Conservation (phyloP, 2,888 invertebrate species). For the Seira ritae region DNA sequence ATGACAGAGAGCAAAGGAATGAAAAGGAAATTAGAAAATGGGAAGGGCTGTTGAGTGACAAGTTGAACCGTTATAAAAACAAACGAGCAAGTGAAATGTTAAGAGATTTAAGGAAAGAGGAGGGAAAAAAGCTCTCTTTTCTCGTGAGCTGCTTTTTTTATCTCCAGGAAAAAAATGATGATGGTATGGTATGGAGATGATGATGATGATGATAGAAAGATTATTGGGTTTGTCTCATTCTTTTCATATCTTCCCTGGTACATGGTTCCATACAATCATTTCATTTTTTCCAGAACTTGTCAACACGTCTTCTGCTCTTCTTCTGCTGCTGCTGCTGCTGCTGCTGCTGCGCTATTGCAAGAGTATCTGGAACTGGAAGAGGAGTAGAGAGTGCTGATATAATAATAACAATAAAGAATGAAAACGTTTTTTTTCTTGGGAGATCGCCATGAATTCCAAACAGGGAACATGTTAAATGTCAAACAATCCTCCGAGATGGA, state of each 20-base stretch:
- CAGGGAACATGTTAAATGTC: conserved; percentile 46
- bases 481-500: conserved; percentile 5
- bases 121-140: conserved; percentile 15
- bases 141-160: not conserved
- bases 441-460: conserved; percentile 18
- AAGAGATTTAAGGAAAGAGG: conserved; percentile 47
- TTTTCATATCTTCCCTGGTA: conserved; percentile 20
- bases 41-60: conserved; percentile 61
- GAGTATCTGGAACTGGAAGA: too few species aligned
- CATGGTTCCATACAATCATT: conserved; percentile 15
- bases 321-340: not conserved
- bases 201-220: conserved; percentile 50
- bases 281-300: conserved; percentile 13
- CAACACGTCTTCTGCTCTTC: conserved; percentile 27
- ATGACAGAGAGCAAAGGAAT: conserved; percentile 32
- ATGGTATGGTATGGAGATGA: not conserved
- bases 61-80: conserved; percentile 62
- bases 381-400: conserved; percentile 19
- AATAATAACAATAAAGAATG: conserved; percentile 31
- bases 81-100: conserved; percentile 61
- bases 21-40: conserved; percentile 58
- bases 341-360: not conserved
- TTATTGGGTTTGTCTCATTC: conserved; percentile 56
- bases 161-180: conserved; percentile 12
- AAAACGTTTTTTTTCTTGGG: conserved; percentile 21